Conservation (phyloP, 92 coral and sea anemone species). For the Micromussa lordhowensis region DNA sequence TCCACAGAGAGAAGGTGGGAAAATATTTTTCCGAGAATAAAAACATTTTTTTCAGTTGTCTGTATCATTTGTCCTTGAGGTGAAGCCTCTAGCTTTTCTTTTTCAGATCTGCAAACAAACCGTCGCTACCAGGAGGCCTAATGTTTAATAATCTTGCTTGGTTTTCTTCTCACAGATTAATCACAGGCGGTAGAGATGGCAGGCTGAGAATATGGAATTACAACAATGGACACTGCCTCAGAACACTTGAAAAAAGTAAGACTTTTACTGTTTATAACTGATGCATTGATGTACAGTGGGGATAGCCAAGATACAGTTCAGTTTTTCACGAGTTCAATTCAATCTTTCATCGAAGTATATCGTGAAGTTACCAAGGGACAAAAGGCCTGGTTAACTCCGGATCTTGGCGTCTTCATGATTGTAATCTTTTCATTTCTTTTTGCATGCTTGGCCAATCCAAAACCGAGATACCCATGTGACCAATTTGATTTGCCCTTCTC, state of each 20-base stretch:
- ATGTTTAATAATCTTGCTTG: background rate
- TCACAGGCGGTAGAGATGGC: conserved; percentile 98
- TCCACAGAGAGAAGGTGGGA: conserved; percentile 92
- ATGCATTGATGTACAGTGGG: background rate
- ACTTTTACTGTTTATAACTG: background rate
- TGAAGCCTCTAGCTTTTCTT: background rate
- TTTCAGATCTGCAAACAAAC: background rate
- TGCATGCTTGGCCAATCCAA: background rate
- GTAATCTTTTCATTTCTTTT: too few relatives aligned
- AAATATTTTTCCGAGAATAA: background rate
- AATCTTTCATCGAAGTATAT: too few relatives aligned
- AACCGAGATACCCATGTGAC: too few relatives aligned
- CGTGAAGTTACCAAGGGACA: background rate
- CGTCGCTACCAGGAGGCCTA: background rate
- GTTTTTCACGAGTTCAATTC: background rate
- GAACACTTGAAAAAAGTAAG: conserved; percentile 95
- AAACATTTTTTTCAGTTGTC: background rate
- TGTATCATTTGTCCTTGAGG: background rate
- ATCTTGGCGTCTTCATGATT: background rate
- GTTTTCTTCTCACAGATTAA: conserved; percentile 59
- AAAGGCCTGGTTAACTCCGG: background rate
- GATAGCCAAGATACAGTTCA: background rate
- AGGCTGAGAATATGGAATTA: conserved; percentile 97
- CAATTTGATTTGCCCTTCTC: background rate
- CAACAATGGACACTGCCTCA: conserved; percentile 95